phyloP scores from a whole-genome alignment of 2,113 vertebrate genomes.

The Pagrus major region DNA sequence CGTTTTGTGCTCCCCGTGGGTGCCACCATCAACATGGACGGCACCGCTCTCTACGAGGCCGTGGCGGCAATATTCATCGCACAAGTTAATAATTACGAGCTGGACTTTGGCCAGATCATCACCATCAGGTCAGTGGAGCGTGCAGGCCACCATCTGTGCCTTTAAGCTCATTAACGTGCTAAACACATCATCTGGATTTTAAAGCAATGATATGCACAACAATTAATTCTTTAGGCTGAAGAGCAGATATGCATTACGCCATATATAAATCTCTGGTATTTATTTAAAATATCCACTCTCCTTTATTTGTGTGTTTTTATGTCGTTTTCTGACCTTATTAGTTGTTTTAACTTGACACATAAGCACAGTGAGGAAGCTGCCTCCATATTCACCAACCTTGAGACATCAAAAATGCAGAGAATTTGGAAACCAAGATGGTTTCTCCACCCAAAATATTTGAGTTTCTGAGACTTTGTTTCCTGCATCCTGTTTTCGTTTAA shows the following conservation, averaged over 20 bases:
- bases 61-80: constrained; percentile 98
- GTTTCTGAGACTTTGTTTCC: no score
- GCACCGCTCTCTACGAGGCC: constrained; percentile 95
- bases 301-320: background rate
- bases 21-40: constrained; percentile 98
- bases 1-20: constrained; percentile 96
- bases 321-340: background rate
- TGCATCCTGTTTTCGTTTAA: no score
- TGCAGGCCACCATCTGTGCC: constrained; percentile 26
- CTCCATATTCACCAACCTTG: no score
- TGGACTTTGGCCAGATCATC: constrained; percentile 98
- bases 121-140: constrained; percentile 91
- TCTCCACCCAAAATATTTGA: no score
- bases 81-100: constrained; percentile 97
- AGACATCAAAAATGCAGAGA: no score
- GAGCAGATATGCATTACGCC: background rate
- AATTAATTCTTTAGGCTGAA: constrained; percentile 22
- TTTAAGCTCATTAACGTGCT: constrained; percentile 34
- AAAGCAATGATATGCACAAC: constrained; percentile 30
- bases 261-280: background rate
- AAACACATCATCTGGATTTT: constrained; percentile 18
- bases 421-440: no score
- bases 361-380: background rate
- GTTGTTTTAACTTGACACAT: background rate
- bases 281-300: background rate